Base-by-base conservation (phyloP, 1,140 invertebrate species). In the Phthorimaea operculella region DNA sequence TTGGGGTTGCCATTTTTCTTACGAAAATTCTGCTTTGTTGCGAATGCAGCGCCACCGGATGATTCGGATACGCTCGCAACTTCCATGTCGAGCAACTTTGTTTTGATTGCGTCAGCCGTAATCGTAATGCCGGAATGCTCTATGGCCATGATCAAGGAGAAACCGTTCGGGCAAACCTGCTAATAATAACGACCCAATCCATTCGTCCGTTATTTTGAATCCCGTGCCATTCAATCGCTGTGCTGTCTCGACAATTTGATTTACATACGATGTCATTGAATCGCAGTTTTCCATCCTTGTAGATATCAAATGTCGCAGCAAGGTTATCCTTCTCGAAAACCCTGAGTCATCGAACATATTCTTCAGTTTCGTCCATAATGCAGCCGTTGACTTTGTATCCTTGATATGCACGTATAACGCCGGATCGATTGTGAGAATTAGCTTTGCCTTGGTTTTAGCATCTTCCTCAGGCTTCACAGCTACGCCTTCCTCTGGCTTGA, bases 91-190 rank as follows among this genome's bases (percentile, higher is more conserved):
- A 78, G 18, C 3, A 79, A 59, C 60, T 79, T 79, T 16, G 63
- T 64, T 57, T 78, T 79, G 16, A 79, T 75, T 15, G 60, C 58
- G 49, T 81, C 74, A 7, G 59, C 62, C 14, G 62, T 70, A 10
- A 80, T 66, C 45, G 48, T 51, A 15, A 70, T 67, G 16, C 68
- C 72, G 2, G 68, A 76, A 52, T 64, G 62, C 51, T 76, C 73
- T 1, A 76, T 60, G 9, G 64, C 72, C 64, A 79, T 76, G 12
- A 82, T 79, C 76, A 81, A 81, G 0, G 81, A 72, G 57, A 57
- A 70, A 83, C 45, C 67, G 34, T 33, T 76, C 72, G 11, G 72
- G 68, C 57, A 81, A 64, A 48, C 76, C 74, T 1, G 76, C 72
- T 17, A 79, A 59, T 44, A 78, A 51, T 16, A 82, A 58, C 8